Evolutionary conservation across 2,113 vertebrate species (phyloP).

Genomic region (Ictidomys tridecemlineatus): DNA sequence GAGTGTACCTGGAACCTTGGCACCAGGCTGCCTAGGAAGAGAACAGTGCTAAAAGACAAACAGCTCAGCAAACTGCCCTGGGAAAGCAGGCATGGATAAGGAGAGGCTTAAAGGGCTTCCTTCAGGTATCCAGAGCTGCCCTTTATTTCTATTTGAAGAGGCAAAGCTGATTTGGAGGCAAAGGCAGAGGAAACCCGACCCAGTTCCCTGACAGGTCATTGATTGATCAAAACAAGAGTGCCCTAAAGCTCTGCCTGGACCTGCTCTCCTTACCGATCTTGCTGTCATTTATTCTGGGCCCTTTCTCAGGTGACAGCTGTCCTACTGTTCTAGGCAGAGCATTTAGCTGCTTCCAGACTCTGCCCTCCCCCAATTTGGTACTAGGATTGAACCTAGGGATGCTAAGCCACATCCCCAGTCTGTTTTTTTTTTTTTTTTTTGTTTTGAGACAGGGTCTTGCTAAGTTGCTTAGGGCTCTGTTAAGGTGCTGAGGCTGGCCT

Average conservation of each 20-base stretch:
- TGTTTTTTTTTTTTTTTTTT: too few relatives aligned
- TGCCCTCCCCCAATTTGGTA: too few relatives aligned
- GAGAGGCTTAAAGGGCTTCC: background rate
- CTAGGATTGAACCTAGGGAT: too few relatives aligned
- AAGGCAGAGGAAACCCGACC: conserved; percentile 10
- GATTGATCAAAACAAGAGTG: background rate
- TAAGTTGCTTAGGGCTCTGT: too few relatives aligned
- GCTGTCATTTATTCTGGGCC: background rate
- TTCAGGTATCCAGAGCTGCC: background rate
- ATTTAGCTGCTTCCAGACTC: conserved; percentile 37
- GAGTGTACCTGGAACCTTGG: background rate
- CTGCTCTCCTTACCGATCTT: background rate
- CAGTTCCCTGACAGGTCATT: background rate
- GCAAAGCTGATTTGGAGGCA: background rate
- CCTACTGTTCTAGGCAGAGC: conserved; percentile 11
- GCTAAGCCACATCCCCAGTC: too few relatives aligned
- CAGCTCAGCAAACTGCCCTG: background rate
- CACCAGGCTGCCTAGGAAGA: background rate
- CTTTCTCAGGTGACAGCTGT: conserved; percentile 36
- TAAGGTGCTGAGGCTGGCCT: too few relatives aligned
- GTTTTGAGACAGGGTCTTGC: too few relatives aligned
- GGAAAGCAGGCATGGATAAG: background rate
- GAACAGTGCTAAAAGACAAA: background rate
- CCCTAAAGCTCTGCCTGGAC: background rate
- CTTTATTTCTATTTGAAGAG: background rate